phyloP scores from a whole-genome alignment of 2,113 vertebrate species.

The Addax nasomaculatus region DNA sequence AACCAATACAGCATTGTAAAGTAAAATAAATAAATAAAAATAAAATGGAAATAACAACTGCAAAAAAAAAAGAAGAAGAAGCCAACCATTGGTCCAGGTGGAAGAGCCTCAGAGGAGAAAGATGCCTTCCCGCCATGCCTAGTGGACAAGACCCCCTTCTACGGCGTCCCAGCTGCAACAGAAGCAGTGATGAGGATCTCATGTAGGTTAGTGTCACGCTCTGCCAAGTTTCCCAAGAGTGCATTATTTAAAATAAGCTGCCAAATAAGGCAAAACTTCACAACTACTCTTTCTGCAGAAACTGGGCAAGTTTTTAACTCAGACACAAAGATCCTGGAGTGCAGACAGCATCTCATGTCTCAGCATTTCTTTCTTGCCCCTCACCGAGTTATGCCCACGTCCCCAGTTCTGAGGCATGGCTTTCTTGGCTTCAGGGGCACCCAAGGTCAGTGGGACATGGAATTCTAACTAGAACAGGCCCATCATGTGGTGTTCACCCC shows the following conservation, averaged over 20 bases:
- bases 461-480: constrained; percentile 86
- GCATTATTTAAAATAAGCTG: not conserved
- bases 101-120: not conserved
- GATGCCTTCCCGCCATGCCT: fast-evolving
- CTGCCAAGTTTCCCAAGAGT: not conserved
- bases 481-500: constrained; percentile 79
- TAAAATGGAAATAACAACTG: no score
- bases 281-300: not conserved
- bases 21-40: no score
- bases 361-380: not conserved
- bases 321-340: not conserved
- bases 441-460: constrained; percentile 82
- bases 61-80: no score
- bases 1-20: no score
- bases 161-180: not conserved
- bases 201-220: not conserved
- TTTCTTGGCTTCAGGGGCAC: constrained; percentile 75
- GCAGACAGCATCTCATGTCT: not conserved
- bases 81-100: not conserved
- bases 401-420: constrained; percentile 52
- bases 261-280: not conserved
- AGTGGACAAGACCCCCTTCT: not conserved
- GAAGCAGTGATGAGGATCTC: not conserved
- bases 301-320: not conserved
- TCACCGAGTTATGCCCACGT: not conserved